Conservation (phyloP, 2,888 invertebrate species). For the Poecilus cupreus region DNA sequence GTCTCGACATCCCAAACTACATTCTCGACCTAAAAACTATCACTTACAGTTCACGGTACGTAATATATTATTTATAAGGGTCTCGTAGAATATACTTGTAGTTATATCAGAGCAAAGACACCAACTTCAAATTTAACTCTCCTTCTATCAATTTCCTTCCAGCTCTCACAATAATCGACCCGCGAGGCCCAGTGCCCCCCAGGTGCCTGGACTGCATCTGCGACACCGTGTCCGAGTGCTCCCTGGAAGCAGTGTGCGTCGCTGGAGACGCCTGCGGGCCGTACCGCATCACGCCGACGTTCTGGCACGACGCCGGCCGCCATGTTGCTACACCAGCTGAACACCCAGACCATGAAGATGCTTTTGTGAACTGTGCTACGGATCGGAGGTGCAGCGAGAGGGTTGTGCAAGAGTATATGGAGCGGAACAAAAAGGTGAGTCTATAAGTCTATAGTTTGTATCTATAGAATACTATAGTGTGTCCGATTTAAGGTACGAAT, state of each 20-base stretch:
- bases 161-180: slow-evolving; percentile 40
- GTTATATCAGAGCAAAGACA: background rate
- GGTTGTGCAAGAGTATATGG: slow-evolving; percentile 65
- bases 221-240: slow-evolving; percentile 62
- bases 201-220: slow-evolving; percentile 62
- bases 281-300: slow-evolving; percentile 68
- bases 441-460: background rate
- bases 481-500: too few relatives aligned
- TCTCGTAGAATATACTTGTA: too few relatives aligned
- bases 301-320: slow-evolving; percentile 70
- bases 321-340: slow-evolving; percentile 62
- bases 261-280: slow-evolving; percentile 66
- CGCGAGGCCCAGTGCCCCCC: slow-evolving; percentile 51
- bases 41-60: too few relatives aligned
- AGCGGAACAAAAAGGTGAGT: slow-evolving; percentile 37
- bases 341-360: slow-evolving; percentile 1
- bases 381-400: slow-evolving; percentile 66
- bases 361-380: slow-evolving; percentile 63
- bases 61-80: too few relatives aligned
- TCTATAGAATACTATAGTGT: too few relatives aligned
- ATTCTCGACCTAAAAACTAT: too few relatives aligned
- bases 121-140: background rate
- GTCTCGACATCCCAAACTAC: too few relatives aligned
- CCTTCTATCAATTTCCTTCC: background rate
- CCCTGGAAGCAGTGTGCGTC: slow-evolving; percentile 63